phyloP scores from a whole-genome alignment of 2,888 invertebrate species.

The Platerodrilus igneus region DNA sequence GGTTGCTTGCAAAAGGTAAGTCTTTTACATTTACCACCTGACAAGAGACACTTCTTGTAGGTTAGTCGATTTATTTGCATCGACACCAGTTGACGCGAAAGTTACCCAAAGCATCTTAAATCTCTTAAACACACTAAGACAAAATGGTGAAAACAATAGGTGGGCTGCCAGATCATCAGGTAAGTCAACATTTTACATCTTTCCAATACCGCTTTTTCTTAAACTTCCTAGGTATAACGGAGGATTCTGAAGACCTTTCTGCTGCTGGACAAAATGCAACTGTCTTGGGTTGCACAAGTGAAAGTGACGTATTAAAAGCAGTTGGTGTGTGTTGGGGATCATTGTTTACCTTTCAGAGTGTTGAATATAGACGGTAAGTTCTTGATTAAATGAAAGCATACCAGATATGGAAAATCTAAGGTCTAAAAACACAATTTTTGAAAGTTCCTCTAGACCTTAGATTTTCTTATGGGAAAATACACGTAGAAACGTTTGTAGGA shows the following conservation, averaged over 20 bases:
- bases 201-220: neutral
- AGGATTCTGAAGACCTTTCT: conserved; percentile 74
- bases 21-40: conserved; percentile 19
- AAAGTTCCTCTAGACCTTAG: too few relatives aligned
- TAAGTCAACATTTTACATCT: conserved; percentile 11
- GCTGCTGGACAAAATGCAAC: conserved; percentile 84
- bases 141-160: conserved; percentile 41
- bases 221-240: conserved; percentile 59
- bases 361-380: conserved; percentile 67
- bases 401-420: too few relatives aligned
- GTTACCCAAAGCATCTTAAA: conserved; percentile 13
- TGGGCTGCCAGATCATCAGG: conserved; percentile 63
- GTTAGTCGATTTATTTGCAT: conserved; percentile 12
- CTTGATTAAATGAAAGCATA: too few relatives aligned
- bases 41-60: conserved; percentile 12
- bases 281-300: conserved; percentile 60
- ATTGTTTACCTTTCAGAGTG: conserved; percentile 69
- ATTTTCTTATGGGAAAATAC: too few relatives aligned
- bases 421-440: too few relatives aligned
- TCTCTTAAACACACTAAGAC: conserved; percentile 26
- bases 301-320: conserved; percentile 53
- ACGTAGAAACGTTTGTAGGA: too few relatives aligned
- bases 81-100: conserved; percentile 9
- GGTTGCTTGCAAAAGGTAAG: conserved; percentile 51
- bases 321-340: conserved; percentile 79